These are phyloP conservation scores for Rhimphoctona megacephalus DNA, from an alignment of 2,888 invertebrate genomes.

Conservation along the genomic window DNA sequence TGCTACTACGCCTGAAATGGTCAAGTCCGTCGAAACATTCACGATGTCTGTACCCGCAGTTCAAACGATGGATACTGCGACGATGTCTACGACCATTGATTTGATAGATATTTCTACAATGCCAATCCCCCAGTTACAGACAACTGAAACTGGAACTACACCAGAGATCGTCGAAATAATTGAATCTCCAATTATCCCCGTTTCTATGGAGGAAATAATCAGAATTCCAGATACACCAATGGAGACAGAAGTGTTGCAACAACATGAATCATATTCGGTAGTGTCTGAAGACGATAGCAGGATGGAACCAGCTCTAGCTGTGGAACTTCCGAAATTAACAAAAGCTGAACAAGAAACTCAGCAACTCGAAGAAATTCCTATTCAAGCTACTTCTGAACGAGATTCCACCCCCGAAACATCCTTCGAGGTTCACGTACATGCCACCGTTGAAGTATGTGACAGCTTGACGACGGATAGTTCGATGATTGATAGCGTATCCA, in stretches of 20 bases:
- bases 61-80: conserved; percentile 73
- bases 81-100: not conserved
- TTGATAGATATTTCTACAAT: conserved; percentile 18
- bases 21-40: conserved; percentile 13
- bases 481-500: conserved; percentile 62
- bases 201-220: not conserved
- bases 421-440: conserved; percentile 80
- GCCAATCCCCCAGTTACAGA: not conserved
- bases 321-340: conserved; percentile 7
- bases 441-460: conserved; percentile 79
- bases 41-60: conserved; percentile 14
- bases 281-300: not conserved
- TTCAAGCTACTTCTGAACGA: conserved; percentile 68
- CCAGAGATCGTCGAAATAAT: not conserved
- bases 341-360: conserved; percentile 55
- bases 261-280: not conserved
- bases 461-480: conserved; percentile 75
- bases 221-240: conserved; percentile 68
- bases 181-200: not conserved
- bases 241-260: conserved; percentile 64
- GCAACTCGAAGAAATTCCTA: conserved; percentile 16
- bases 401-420: conserved; percentile 76
- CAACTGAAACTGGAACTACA: conserved; percentile 72
- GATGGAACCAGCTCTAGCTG: not conserved
- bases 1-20: conserved; percentile 46